Conservation (phyloP, 2,797 vertebrate genomes). For the Nasua narica region DNA sequence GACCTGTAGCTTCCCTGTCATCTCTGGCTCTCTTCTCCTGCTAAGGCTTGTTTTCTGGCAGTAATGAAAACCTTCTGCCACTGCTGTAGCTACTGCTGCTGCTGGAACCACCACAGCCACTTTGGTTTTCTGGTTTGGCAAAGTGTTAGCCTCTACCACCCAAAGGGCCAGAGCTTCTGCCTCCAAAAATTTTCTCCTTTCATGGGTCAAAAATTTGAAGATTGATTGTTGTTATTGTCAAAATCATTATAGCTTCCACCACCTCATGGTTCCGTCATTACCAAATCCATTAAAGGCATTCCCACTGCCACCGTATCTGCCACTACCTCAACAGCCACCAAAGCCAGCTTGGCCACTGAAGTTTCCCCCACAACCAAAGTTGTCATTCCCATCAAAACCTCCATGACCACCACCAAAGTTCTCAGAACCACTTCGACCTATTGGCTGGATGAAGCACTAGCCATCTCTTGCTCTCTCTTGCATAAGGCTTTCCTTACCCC, state of each 20-base stretch:
- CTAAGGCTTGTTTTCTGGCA: slow-evolving; percentile 95
- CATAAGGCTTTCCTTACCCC: not conserved
- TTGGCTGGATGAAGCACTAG: not conserved
- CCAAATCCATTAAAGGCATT: not conserved
- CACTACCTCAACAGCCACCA: not conserved
- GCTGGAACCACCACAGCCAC: not conserved
- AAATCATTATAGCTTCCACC: not conserved
- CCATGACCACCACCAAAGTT: not conserved
- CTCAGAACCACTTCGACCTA: not conserved
- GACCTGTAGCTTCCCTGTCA: slow-evolving; percentile 91
- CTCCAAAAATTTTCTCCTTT: not conserved
- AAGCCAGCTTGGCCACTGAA: not conserved
- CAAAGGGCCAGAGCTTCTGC: not conserved
- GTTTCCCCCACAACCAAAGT: not conserved
- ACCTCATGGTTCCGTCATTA: not conserved
- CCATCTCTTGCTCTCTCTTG: not conserved
- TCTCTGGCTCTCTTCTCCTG: slow-evolving; percentile 91
- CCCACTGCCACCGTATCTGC: not conserved
- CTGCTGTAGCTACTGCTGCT: not conserved
- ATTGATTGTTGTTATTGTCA: not conserved
- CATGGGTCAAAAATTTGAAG: not conserved
- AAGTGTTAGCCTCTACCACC: not conserved
- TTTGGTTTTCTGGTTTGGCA: not conserved
- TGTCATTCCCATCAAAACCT: not conserved
- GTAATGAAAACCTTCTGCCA: not conserved